These are phyloP conservation scores for Scotopteryx bipunctaria DNA, from an alignment of 2,888 invertebrate species.

Conservation along the genomic window DNA sequence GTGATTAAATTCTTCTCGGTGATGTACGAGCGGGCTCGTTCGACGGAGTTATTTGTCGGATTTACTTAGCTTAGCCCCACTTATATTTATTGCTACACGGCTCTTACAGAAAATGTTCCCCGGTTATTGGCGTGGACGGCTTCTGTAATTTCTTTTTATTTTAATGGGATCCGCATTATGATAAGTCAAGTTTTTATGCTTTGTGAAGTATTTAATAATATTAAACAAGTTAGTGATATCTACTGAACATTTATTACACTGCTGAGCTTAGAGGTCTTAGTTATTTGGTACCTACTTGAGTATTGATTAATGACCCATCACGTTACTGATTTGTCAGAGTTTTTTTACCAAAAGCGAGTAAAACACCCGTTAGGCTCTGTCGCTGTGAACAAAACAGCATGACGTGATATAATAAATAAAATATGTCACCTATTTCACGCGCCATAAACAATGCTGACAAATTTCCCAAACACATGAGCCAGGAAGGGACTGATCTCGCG, in stretches of 20 bases:
- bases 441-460: constrained; percentile 51
- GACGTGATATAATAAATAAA: constrained; percentile 24
- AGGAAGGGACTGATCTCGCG: constrained; percentile 49
- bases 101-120: constrained; percentile 28
- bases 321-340: too few species aligned
- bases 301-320: too few species aligned
- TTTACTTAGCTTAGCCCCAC: constrained; percentile 45
- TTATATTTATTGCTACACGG: constrained; percentile 41
- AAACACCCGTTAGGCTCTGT: too few species aligned
- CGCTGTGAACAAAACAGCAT: constrained; percentile 7
- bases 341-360: too few species aligned
- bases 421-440: constrained; percentile 41
- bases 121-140: constrained; percentile 27
- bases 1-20: constrained; percentile 77
- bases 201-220: constrained; percentile 1
- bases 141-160: constrained; percentile 28
- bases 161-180: constrained; percentile 12
- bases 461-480: constrained; percentile 54
- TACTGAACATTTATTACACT: background rate
- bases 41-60: constrained; percentile 58
- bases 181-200: constrained; percentile 11
- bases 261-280: background rate
- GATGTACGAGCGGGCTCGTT: constrained; percentile 55
- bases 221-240: background rate
- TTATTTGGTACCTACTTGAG: too few species aligned